Conservation (phyloP, 2,888 invertebrate genomes). For the Amblyjoppa fuscipennis region DNA sequence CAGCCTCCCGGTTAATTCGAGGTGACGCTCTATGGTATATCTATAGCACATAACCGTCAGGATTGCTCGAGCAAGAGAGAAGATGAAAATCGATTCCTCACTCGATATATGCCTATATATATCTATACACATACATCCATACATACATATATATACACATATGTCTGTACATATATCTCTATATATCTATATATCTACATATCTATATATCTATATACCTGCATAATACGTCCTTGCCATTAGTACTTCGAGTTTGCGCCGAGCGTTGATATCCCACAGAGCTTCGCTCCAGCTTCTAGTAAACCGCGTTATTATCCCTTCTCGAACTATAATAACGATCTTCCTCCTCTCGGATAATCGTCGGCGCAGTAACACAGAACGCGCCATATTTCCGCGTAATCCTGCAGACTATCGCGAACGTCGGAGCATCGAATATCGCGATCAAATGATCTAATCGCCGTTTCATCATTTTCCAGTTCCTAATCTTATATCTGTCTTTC, state of each 20-base stretch:
- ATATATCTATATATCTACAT: neutral
- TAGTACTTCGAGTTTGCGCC: conserved; percentile 53
- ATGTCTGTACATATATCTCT: no score
- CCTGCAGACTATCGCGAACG: neutral
- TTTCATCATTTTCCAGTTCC: conserved; percentile 57
- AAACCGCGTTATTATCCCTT: conserved; percentile 56
- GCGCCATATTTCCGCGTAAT: conserved; percentile 61
- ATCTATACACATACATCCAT: no score
- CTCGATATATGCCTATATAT: conserved; percentile 47
- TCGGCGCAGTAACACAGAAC: conserved; percentile 22
- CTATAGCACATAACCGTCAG: neutral
- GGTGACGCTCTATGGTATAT: conserved; percentile 18
- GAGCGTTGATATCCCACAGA: conserved; percentile 29
- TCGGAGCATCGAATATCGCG: conserved; percentile 4
- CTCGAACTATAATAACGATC: conserved; percentile 61
- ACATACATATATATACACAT: neutral
- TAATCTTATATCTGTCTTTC: conserved; percentile 49
- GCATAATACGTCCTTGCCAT: conserved; percentile 36
- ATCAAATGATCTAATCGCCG: conserved; percentile 60
- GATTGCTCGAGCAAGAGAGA: conserved; percentile 17
- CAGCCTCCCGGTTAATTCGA: conserved; percentile 45
- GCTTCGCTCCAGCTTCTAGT: conserved; percentile 25
- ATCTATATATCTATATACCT: neutral
- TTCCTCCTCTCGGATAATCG: conserved; percentile 56
- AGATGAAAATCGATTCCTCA: conserved; percentile 58